Conservation (phyloP, 2,113 vertebrate species). For the Callocephalon fimbriatum region DNA sequence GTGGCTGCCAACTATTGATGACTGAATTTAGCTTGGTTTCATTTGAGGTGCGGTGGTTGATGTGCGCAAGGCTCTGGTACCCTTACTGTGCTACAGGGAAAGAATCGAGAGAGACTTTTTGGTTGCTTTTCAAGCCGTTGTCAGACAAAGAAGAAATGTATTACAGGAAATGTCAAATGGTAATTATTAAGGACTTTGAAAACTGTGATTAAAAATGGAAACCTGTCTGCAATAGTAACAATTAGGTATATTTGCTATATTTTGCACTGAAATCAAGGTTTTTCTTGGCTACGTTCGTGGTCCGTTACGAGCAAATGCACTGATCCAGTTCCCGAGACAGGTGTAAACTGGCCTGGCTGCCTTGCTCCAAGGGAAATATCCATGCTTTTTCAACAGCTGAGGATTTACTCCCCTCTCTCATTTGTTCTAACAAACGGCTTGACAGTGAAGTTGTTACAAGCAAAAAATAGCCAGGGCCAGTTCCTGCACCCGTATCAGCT, state of each 20-base stretch:
- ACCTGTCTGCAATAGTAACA: not conserved
- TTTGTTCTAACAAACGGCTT: not conserved
- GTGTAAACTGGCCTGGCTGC: not conserved
- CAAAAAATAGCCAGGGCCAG: not conserved
- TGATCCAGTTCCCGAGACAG: not conserved
- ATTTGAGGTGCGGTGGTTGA: not conserved
- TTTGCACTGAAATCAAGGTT: not conserved
- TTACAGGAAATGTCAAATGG: not conserved
- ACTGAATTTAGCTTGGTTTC: not conserved
- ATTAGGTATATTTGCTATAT: not conserved
- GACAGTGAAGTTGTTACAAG: not conserved
- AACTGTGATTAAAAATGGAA: conserved; percentile 59
- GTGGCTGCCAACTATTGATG: conserved; percentile 22
- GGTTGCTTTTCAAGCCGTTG: conserved; percentile 37
- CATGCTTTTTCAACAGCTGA: not conserved
- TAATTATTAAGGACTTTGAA: conserved; percentile 30
- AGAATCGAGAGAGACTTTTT: not conserved
- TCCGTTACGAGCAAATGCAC: not conserved
- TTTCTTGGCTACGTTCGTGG: not conserved
- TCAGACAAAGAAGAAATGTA: not conserved
- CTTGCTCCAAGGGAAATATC: not conserved
- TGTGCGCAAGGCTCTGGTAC: not conserved
- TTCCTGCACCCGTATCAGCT: rapidly evolving
- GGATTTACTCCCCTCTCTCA: not conserved
- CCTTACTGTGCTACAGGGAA: not conserved